These are phyloP conservation scores for Microcebus ravelobensis DNA, from an alignment of 2,113 vertebrate genomes.

Conservation along the genomic window DNA sequence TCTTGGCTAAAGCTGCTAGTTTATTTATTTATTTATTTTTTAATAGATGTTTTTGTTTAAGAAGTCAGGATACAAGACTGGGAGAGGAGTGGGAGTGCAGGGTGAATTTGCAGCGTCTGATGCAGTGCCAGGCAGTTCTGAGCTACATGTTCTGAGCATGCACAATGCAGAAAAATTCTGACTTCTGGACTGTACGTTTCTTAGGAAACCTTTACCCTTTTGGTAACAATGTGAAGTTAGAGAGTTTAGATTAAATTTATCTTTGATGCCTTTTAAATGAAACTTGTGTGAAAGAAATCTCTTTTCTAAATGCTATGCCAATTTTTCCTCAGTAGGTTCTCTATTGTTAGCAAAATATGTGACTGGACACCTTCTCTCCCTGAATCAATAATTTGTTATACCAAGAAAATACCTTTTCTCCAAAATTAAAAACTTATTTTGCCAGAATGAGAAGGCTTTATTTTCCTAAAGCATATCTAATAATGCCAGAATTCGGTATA, in stretches of 20 bases:
- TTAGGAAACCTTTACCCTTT: not conserved
- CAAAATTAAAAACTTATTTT: constrained; percentile 38
- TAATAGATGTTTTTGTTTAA: not conserved
- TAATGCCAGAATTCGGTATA: constrained; percentile 49
- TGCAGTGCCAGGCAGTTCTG: not conserved
- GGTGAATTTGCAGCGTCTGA: not conserved
- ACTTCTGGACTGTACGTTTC: not conserved
- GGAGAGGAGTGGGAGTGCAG: accelerated
- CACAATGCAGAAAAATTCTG: not conserved
- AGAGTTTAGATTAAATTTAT: not conserved
- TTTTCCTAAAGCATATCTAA: not conserved
- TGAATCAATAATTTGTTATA: constrained; percentile 31
- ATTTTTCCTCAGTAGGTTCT: constrained; percentile 23
- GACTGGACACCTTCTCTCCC: constrained; percentile 1
- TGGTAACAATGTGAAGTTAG: not conserved
- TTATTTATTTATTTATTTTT: not conserved
- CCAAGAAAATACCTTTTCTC: constrained; percentile 48
- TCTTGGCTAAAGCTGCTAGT: not conserved
- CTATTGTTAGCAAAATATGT: not conserved
- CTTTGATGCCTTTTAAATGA: not conserved
- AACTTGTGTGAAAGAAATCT: not conserved
- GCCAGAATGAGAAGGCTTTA: not conserved
- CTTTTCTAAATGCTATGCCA: not conserved
- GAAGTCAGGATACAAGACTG: not conserved
- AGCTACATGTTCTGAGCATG: not conserved